Evolutionary conservation across 2,888 invertebrate species (phyloP), one percentile per base, ranked within the genome.

Genomic region (Alviniconcha strummeri): DNA sequence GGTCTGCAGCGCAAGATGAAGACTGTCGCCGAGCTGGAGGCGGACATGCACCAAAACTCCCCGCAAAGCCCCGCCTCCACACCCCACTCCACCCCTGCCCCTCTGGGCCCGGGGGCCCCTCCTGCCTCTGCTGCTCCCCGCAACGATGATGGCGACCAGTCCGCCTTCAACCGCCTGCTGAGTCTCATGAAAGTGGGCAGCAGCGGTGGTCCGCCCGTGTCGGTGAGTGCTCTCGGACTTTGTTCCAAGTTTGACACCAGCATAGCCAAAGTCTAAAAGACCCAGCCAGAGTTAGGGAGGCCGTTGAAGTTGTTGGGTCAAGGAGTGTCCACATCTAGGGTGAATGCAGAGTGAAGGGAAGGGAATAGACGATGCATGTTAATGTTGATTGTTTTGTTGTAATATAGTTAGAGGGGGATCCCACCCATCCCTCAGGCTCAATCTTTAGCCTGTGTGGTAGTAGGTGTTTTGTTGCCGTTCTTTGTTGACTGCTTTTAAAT

Each of bases 101-200:
- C 77, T 36, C 54, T 67, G 13, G 17, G 54, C 9, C 36, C 77
- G 17, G 57, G 57, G 4, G 54, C 64, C 15, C 75, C 74, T 11
- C 82, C 82, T 9, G 55, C 76, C 8, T 55, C 80, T 13, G 9
- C 77, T 15, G 36, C 74, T 1, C 64, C 82, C 60, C 82, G 77
- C 56, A 85, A 84, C 6, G 88, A 87, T 9, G 85, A 88, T 19
- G 89, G 88, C 60, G 93, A 93, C 86, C 89, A 93, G 87, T 88
- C 92, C 52, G 93, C 93, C 6, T 93, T 93, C 87, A 92, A 93
- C 88, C 93, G 92, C 83, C 89, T 93, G 77, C 89, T 93, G 7
- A 91, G 90, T 76, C 83, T 92, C 86, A 92, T 93, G 90, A 90
- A 91, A 80, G 91, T 91, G 55, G 82, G 77, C 36, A 71, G 71